These are phyloP conservation scores for Cryptoblepharus egeriae DNA, from an alignment of 2,797 vertebrate genomes.

Conservation along the genomic window DNA sequence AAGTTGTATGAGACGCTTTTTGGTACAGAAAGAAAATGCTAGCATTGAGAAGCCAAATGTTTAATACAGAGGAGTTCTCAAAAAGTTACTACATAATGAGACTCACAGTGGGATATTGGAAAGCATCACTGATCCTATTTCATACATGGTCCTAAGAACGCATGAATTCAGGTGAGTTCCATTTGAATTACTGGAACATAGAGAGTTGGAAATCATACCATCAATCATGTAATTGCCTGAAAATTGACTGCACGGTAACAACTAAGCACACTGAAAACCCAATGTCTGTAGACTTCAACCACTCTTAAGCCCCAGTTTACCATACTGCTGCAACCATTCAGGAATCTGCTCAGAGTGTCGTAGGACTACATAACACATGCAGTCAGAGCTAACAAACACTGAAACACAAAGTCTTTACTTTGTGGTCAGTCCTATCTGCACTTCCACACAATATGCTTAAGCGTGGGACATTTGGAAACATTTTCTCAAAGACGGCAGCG, in stretches of 20 bases:
- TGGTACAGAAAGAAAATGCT: slow-evolving; percentile 6
- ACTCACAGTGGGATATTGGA: slow-evolving; percentile 19
- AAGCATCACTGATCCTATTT: not conserved
- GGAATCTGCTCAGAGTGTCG: not conserved
- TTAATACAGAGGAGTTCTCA: not conserved
- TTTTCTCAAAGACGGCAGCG: slow-evolving; percentile 24
- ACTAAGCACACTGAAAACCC: not conserved
- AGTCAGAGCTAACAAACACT: not conserved
- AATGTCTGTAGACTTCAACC: not conserved
- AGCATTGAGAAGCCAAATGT: not conserved
- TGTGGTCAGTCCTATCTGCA: not conserved
- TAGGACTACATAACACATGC: not conserved
- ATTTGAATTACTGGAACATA: not conserved
- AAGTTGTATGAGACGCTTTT: slow-evolving; percentile 8
- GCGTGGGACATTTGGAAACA: not conserved
- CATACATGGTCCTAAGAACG: not conserved
- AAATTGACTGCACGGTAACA: not conserved
- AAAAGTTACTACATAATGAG: not conserved
- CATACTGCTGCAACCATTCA: not conserved
- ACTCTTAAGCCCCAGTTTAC: not conserved
- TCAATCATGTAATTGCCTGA: not conserved
- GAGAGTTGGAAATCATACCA: not conserved
- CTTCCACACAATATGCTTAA: not conserved
- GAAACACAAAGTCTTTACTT: not conserved
- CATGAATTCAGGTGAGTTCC: not conserved